Percentiles rank a stretch among this genome's conserved stretches.
Conservation (phyloP, 2,113 vertebrate genomes). For the Boulengerochromis microlepis region DNA sequence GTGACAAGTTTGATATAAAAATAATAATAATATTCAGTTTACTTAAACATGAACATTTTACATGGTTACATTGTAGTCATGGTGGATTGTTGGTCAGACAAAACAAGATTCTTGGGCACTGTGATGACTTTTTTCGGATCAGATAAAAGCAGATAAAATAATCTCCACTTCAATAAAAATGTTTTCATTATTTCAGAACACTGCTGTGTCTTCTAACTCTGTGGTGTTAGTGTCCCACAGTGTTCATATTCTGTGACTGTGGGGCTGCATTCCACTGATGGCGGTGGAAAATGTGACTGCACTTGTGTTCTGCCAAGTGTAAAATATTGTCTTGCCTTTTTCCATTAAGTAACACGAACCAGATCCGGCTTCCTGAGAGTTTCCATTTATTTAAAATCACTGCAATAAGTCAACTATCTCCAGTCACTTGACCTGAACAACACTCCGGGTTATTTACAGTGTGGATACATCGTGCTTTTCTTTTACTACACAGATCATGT, state of each 20-base stretch:
- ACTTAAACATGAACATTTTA: not conserved
- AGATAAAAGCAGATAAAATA: not conserved
- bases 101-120: rapidly evolving
- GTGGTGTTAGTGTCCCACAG: not conserved
- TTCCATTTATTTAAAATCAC: not conserved
- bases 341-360: not conserved
- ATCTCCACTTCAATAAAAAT: not conserved
- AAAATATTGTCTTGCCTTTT: not conserved
- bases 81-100: not conserved
- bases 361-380: not conserved
- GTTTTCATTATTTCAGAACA: not conserved
- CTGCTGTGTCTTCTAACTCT: not conserved
- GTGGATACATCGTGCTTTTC: not conserved
- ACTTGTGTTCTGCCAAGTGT: not conserved
- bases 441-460: not conserved
- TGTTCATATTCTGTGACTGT: not conserved
- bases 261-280: not conserved
- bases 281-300: not conserved
- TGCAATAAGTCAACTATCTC: not conserved
- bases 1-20: not conserved
- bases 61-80: not conserved
- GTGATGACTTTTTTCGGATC: not conserved
- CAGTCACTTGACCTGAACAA: not conserved
- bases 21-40: not conserved
- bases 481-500: not conserved